phyloP scores from a whole-genome alignment of 1,140 invertebrate genomes.

The Lanistes nyassanus region DNA sequence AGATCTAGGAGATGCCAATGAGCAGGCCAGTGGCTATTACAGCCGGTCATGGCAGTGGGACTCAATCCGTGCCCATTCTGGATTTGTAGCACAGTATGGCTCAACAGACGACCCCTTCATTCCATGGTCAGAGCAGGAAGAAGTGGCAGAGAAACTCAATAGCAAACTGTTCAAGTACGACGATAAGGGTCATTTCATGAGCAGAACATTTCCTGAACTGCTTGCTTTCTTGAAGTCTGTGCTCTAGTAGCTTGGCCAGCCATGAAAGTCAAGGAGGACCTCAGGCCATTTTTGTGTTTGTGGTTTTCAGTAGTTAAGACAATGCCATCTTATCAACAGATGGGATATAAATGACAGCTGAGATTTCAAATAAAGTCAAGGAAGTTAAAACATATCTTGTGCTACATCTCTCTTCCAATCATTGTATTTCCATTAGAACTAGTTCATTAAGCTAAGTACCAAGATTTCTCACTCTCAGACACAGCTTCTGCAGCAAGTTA shows the following conservation, averaged over 20 bases:
- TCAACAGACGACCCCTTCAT: slow-evolving; percentile 62
- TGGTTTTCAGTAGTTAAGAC: not conserved
- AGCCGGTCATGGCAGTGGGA: slow-evolving; percentile 60
- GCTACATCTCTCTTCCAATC: too few species aligned
- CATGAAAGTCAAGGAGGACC: not conserved
- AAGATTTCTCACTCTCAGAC: too few species aligned
- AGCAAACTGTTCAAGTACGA: slow-evolving; percentile 49
- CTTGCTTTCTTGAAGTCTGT: slow-evolving; percentile 31
- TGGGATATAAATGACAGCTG: not conserved
- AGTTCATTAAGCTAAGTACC: too few species aligned
- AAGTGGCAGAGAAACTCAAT: slow-evolving; percentile 46
- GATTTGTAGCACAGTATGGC: slow-evolving; percentile 59
- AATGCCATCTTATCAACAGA: not conserved
- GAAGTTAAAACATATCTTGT: too few species aligned
- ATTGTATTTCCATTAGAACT: too few species aligned
- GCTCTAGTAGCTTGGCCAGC: not conserved
- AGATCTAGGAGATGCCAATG: slow-evolving; percentile 55
- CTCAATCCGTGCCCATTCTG: slow-evolving; percentile 46
- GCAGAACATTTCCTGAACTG: slow-evolving; percentile 53
- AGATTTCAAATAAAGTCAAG: not conserved
- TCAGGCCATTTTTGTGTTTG: not conserved
- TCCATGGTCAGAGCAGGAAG: slow-evolving; percentile 54
- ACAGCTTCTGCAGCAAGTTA: too few species aligned
- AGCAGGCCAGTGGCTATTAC: slow-evolving; percentile 60
- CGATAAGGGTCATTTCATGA: slow-evolving; percentile 60